A percentile compares a stretch with the other conserved stretches of the same genome.
Conservation (phyloP, 2,888 invertebrate genomes). For the Rhamphomyia laevipes region DNA sequence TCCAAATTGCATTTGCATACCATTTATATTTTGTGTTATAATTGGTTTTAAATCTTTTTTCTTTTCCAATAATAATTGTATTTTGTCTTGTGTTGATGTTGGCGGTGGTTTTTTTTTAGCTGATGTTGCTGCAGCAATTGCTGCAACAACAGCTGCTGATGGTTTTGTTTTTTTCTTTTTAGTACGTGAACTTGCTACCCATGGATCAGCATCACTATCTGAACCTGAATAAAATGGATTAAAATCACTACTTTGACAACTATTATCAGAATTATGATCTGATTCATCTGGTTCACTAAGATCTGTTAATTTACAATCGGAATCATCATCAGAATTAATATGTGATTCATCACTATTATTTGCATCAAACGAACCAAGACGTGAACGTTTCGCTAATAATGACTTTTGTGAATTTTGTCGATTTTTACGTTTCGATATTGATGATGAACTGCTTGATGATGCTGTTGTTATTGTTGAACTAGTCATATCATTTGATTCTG, state of each 20-base stretch:
- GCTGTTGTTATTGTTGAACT: conserved; percentile 13
- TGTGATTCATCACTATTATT: conserved; percentile 48
- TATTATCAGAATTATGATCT: conserved; percentile 42
- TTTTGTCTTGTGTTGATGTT: conserved; percentile 65
- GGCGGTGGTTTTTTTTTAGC: conserved; percentile 42
- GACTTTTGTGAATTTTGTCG: conserved; percentile 13
- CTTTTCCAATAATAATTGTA: conserved; percentile 52
- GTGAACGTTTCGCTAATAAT: conserved; percentile 30
- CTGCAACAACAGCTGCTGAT: conserved; percentile 14
- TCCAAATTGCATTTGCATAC: conserved; percentile 31
- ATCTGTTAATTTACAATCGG: conserved; percentile 29
- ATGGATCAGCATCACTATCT: conserved; percentile 73
- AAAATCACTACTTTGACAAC: conserved; percentile 66
- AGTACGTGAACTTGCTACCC: conserved; percentile 58
- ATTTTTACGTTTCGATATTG: conserved; percentile 26
- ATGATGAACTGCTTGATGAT: not conserved
- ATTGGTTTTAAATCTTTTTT: conserved; percentile 35
- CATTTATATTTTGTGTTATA: conserved; percentile 31
- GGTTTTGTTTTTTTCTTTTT: conserved; percentile 47
- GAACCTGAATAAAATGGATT: conserved; percentile 86
- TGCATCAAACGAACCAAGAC: conserved; percentile 51
- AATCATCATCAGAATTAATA: conserved; percentile 27
- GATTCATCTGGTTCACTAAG: conserved; percentile 40
- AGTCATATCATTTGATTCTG: conserved; percentile 18
- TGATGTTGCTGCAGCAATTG: conserved; percentile 7